Evolutionary conservation across 1,140 invertebrate genomes (phyloP).

Genomic region (Drosophila bifasciata): DNA sequence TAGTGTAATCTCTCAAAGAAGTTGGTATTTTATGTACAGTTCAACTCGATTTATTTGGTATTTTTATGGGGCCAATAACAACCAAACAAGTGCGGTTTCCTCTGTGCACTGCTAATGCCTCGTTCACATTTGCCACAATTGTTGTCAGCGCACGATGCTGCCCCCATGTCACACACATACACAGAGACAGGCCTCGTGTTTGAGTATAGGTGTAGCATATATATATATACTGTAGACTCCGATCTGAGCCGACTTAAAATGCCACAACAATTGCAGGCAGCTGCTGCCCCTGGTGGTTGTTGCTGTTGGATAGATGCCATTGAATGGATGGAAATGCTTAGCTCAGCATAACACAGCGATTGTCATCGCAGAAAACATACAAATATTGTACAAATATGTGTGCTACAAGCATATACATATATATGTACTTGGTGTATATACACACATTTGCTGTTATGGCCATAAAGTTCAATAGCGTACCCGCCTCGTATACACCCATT

Average conservation of each 20-base stretch:
- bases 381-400: constrained; percentile 13
- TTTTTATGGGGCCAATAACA: constrained; percentile 47
- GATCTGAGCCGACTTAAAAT: constrained; percentile 70
- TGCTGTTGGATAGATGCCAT: too few relatives aligned
- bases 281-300: constrained; percentile 46
- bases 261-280: constrained; percentile 74
- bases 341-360: constrained; percentile 66
- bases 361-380: constrained; percentile 32
- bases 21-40: constrained; percentile 2
- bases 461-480: constrained; percentile 65
- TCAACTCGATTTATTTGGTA: constrained; percentile 29
- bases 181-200: constrained; percentile 4
- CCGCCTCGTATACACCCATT: not conserved
- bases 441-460: constrained; percentile 27
- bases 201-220: too few relatives aligned
- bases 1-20: constrained; percentile 8
- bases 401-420: constrained; percentile 14
- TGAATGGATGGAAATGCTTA: constrained; percentile 50
- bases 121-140: constrained; percentile 60
- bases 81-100: constrained; percentile 11
- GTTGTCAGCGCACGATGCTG: constrained; percentile 53
- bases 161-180: constrained; percentile 43
- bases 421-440: constrained; percentile 16
- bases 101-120: constrained; percentile 19
- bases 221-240: constrained; percentile 1